phyloP scores from a whole-genome alignment of 2,113 vertebrate genomes.

The Erythrolamprus reginae region DNA sequence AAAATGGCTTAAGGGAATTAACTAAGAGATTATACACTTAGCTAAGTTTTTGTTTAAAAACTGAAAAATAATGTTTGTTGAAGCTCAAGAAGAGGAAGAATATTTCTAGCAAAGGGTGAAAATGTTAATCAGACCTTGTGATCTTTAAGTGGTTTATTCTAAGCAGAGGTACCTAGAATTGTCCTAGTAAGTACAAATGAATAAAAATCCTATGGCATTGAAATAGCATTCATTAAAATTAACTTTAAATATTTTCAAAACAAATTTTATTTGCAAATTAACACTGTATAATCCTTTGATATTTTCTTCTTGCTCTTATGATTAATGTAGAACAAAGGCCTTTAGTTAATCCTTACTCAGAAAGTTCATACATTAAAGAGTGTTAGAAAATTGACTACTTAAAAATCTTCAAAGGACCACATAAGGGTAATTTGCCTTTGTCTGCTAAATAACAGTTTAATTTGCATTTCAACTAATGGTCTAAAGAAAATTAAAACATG shows the following conservation, averaged over 20 bases:
- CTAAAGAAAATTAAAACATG: not conserved
- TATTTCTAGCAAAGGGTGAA: not conserved
- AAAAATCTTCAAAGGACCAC: not conserved
- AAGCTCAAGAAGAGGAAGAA: not conserved
- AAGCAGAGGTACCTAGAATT: not conserved
- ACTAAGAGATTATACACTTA: not conserved
- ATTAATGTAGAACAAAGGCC: not conserved
- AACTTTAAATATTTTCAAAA: constrained; percentile 5
- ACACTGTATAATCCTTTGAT: not conserved
- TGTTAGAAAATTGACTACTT: not conserved
- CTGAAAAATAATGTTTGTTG: not conserved
- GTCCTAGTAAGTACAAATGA: not conserved
- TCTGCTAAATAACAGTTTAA: not conserved
- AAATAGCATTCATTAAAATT: not conserved
- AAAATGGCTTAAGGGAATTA: not conserved
- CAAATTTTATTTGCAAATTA: not conserved
- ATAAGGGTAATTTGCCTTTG: not conserved
- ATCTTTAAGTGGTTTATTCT: not conserved
- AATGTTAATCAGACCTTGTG: not conserved
- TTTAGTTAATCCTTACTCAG: not conserved
- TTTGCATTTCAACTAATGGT: not conserved
- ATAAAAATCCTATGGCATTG: not conserved
- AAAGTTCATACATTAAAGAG: not conserved
- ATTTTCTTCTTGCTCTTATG: not conserved
- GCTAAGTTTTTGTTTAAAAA: not conserved